These are phyloP conservation scores for Bombus sylvicola DNA, from an alignment of 1,140 invertebrate genomes.

Conservation along the genomic window DNA sequence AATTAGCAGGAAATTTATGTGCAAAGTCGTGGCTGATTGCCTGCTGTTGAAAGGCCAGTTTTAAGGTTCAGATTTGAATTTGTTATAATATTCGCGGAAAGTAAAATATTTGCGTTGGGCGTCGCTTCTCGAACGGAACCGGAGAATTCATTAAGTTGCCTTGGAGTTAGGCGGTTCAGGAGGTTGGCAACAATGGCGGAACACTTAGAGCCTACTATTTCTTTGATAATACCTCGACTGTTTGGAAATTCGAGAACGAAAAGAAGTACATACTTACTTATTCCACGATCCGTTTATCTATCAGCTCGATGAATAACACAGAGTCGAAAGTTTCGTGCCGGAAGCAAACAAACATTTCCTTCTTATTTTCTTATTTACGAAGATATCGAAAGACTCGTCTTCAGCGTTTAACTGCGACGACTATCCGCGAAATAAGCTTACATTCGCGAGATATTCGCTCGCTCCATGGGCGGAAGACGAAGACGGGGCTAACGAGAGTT, in stretches of 20 bases:
- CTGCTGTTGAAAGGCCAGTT: too few relatives aligned
- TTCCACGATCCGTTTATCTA: neutral
- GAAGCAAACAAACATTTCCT: neutral
- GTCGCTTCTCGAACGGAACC: neutral
- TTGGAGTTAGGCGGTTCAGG: neutral
- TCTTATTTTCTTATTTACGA: neutral
- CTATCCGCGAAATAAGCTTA: neutral
- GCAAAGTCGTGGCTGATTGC: neutral
- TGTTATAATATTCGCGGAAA: slow-evolving; percentile 8
- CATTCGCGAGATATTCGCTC: slow-evolving; percentile 1
- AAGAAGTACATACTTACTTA: neutral
- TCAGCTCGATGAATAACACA: neutral
- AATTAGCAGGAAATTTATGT: slow-evolving; percentile 30
- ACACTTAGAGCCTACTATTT: neutral
- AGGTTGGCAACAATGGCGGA: neutral
- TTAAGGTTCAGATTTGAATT: neutral
- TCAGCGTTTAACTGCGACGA: neutral
- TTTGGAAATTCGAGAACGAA: neutral
- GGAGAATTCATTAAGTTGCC: slow-evolving; percentile 21
- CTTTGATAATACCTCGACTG: neutral
- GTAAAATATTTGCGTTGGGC: slow-evolving; percentile 37
- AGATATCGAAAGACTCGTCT: neutral
- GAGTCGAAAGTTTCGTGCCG: neutral
- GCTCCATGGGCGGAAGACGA: too few relatives aligned
- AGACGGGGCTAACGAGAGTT: slow-evolving; percentile 18